Evolutionary conservation across 2,888 invertebrate genomes (phyloP).

Genomic region (Trichopoda pennipes): DNA sequence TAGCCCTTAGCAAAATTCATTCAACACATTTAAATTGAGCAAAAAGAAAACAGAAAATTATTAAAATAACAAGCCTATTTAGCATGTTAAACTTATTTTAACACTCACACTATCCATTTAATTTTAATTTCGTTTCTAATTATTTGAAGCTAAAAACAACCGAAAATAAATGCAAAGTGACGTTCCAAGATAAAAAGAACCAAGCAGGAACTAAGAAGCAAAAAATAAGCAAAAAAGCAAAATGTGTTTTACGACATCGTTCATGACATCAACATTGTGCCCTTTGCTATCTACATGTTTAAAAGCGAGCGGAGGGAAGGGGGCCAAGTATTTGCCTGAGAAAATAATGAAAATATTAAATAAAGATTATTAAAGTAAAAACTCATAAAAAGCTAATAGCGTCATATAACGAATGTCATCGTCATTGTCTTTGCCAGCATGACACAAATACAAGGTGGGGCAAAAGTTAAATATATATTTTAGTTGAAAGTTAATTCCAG

Average conservation of each 20-base stretch:
- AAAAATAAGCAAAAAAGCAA: too few relatives aligned
- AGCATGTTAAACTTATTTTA: constrained; percentile 9
- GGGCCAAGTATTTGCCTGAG: constrained; percentile 29
- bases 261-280: constrained; percentile 29
- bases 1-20: constrained; percentile 4
- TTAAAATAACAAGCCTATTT: constrained; percentile 32
- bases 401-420: constrained; percentile 38
- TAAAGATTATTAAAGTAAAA: constrained; percentile 26
- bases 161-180: constrained; percentile 21
- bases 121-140: constrained; percentile 18
- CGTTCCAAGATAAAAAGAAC: constrained; percentile 33
- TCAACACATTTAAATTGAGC: not conserved
- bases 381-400: constrained; percentile 51
- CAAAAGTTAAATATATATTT: too few relatives aligned
- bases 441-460: not conserved
- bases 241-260: not conserved
- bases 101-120: not conserved
- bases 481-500: too few relatives aligned
- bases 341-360: constrained; percentile 39
- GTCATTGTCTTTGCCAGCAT: not conserved
- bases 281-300: not conserved
- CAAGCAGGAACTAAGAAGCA: too few relatives aligned
- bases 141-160: constrained; percentile 17
- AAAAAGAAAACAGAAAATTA: constrained; percentile 22
- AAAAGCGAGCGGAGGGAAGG: too few relatives aligned